Base-by-base conservation (phyloP, 2,888 invertebrate species). In the Pinctada fucata region DNA sequence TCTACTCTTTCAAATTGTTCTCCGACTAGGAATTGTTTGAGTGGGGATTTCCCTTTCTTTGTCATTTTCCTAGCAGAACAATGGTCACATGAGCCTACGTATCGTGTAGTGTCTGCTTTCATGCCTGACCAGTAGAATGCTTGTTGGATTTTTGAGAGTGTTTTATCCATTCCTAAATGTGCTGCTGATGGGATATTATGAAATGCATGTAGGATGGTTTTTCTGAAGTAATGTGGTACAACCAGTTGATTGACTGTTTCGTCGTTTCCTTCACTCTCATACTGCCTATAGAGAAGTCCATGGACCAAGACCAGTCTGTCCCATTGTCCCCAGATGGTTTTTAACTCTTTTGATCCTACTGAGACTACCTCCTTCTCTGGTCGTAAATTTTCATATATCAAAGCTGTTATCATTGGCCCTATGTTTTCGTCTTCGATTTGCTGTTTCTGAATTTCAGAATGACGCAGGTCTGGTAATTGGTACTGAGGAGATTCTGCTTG, bases 111-210 rank as follows among this genome's bases (percentile, higher is more conserved):
- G 48, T 68, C 68, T n/a, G 31, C 48, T 45, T 69, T 69, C 69
- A 69, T 69, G 4, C 69, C 48, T 47, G 69, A 48, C 69, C 69
- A 69, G 69, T 69, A 69, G 47, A 69, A 48, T 69, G 6, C 48
- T 47, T 69, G 45, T 45, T 69, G 45, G 45, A 68, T n/a, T 69
- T n/a, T 69, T 69, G 5, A 45, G n/a, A 69, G 48, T 48, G 69
- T 69, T 48, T 47, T 69, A n/a, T 69, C 69, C 10, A 69, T 45
- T 10, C 48, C 69, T 0, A 69, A n/a, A 48, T 48, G 69, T 45
- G 45, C 69, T 47, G 69, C 5, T 13, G 68, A 68, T 31, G 48
- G 48, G 8, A 68, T 5, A 65, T 65, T 45, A 65, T 65, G 65
- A n/a, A n/a, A n/a, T n/a, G n/a, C n/a, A 52, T 8, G 10, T 8